Base-by-base conservation (phyloP, 2,888 invertebrate genomes). In the Drosophila cognata region DNA sequence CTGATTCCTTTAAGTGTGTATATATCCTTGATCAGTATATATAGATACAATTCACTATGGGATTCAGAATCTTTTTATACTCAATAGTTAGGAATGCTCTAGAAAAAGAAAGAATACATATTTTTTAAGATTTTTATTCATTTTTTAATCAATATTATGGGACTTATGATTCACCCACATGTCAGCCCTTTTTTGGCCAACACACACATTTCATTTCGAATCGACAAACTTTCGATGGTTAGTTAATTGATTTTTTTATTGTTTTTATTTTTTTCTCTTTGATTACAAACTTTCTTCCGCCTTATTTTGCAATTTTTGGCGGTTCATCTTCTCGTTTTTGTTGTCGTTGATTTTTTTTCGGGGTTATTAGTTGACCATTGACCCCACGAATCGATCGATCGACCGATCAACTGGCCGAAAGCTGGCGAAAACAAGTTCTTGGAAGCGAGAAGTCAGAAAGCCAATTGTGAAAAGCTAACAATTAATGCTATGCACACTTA, bases 361-460 rank as follows among this genome's bases (percentile, higher is more conserved):
- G 77, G 83, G 83, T 81, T 88, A 85, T 88, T 86, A 81, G 81
- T 85, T 79, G 79, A 76, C 79, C 79, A 72, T 79, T 79, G 79
- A 79, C 79, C 79, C 76, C 69, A 21, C 4, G 21, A 16, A 50
- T 10, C 58, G 68, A 84, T 68, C 67, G 70, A 62, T 70, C 63
- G 59, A 74, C 62, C 69, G 70, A 73, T 65, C 71, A 63, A 29
- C 28, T 10, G 46, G 61, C 72, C 53, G 71, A 66, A 79, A 76
- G 73, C 63, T 71, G 74, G 63, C 59, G 52, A 67, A 81, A 81
- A 78, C 78, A 52, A 70, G 81, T 86, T 86, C 74, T 75, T 13
- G 58, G 71, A 72, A 71, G 46, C 66, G 56, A 38, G 36, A 3
- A 21, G 55, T 28, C 80, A 81, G 78, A 82, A 83, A 82, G 82